Conservation (phyloP, 1,140 invertebrate species). For the Riptortus pedestris region DNA sequence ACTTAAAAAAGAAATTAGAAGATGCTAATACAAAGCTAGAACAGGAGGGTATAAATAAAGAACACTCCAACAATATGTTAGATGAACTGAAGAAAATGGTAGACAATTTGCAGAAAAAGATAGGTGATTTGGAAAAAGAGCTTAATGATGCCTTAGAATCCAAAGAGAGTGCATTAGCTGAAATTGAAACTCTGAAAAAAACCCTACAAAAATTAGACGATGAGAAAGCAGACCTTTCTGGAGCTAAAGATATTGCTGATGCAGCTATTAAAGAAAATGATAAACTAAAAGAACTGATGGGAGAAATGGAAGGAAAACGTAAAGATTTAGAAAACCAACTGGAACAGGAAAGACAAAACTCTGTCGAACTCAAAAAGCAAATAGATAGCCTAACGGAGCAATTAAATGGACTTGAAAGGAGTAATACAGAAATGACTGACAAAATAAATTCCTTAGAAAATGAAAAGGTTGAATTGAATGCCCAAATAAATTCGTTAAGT, state of each 20-base stretch:
- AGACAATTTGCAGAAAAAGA: conserved; percentile 5
- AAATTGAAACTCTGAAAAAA: conserved; percentile 3
- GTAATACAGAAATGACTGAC: background rate
- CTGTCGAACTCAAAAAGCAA: background rate
- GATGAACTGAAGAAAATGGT: background rate
- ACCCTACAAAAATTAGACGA: background rate
- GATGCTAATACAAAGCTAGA: background rate
- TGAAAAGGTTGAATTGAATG: background rate
- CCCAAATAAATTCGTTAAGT: background rate
- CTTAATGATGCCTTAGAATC: background rate
- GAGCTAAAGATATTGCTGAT: background rate
- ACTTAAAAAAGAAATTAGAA: background rate
- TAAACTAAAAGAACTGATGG: conserved; percentile 1
- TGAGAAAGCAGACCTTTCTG: background rate
- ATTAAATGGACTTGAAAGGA: background rate
- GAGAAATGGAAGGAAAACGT: background rate
- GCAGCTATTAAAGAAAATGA: background rate
- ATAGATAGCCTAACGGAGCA: background rate
- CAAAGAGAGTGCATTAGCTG: background rate
- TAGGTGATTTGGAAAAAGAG: background rate
- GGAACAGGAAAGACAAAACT: background rate
- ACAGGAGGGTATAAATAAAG: too few species aligned
- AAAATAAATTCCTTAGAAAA: conserved; percentile 1
- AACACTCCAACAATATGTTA: too few species aligned
- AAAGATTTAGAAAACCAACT: conserved; percentile 10